These are phyloP conservation scores for Leptopilina boulardi DNA, from an alignment of 1,140 invertebrate species.

Conservation along the genomic window DNA sequence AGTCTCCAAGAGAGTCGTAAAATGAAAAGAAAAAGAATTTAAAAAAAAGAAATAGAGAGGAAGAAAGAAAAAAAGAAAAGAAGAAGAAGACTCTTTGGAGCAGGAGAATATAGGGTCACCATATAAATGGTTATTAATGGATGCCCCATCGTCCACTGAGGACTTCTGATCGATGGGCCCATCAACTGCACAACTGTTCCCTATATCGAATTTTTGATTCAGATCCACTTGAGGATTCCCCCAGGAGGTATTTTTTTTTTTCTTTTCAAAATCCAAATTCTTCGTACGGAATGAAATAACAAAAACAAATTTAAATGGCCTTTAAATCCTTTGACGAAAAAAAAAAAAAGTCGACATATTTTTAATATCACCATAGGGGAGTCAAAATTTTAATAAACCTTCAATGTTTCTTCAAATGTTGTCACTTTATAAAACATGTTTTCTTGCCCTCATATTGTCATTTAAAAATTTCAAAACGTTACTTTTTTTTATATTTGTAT, in stretches of 20 bases:
- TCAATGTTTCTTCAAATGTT: no score
- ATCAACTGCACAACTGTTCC: conserved; percentile 32
- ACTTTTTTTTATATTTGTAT: no score
- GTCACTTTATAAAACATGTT: no score
- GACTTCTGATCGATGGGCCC: conserved; percentile 40
- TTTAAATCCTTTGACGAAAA: no score
- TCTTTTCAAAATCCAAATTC: neutral
- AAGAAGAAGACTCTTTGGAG: conserved; percentile 16
- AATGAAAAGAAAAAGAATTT: conserved; percentile 3
- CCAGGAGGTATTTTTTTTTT: neutral
- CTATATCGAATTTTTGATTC: conserved; percentile 1
- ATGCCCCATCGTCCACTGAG: conserved; percentile 35
- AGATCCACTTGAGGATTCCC: conserved; percentile 12
- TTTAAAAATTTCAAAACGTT: no score
- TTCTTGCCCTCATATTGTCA: no score
- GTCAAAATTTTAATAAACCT: no score
- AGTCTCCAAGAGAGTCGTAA: conserved; percentile 34
- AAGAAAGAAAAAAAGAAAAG: conserved; percentile 34
- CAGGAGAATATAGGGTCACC: neutral
- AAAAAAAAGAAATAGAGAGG: conserved; percentile 20
- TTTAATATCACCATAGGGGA: no score
- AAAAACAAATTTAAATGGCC: no score
- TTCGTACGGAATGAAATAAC: no score
- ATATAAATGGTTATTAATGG: conserved; percentile 43
- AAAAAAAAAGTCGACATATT: no score